These are phyloP conservation scores for Sebastes alutus DNA, from an alignment of 2,797 vertebrate genomes.

Conservation along the genomic window DNA sequence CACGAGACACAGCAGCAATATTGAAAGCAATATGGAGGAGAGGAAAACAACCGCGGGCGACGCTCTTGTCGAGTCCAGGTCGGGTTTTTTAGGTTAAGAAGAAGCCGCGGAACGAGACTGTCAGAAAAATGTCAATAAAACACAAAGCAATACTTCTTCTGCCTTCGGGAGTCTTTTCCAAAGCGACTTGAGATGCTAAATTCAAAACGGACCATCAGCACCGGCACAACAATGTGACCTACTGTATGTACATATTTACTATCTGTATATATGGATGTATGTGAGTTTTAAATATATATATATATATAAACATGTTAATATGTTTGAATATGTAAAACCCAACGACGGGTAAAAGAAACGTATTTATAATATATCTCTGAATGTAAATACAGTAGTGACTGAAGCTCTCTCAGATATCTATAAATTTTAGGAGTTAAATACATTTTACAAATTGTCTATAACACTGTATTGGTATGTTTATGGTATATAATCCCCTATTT, in stretches of 20 bases:
- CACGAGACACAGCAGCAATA: slow-evolving; percentile 25
- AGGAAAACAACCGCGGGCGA: not conserved
- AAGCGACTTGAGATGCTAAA: not conserved
- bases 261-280: slow-evolving; percentile 10
- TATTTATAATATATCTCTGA: slow-evolving; percentile 64
- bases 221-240: slow-evolving; percentile 16
- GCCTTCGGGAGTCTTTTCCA: slow-evolving; percentile 32
- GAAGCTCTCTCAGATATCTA: slow-evolving; percentile 26
- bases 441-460: slow-evolving; percentile 44
- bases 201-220: slow-evolving; percentile 9
- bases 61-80: not conserved
- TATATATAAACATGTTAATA: slow-evolving; percentile 40
- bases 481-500: slow-evolving; percentile 49
- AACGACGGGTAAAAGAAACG: not conserved
- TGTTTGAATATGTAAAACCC: slow-evolving; percentile 55
- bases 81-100: not conserved
- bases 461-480: slow-evolving; percentile 39
- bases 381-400: slow-evolving; percentile 61
- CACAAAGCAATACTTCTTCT: slow-evolving; percentile 63
- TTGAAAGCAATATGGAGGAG: slow-evolving; percentile 59
- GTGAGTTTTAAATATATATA: not conserved
- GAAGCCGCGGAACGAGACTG: not conserved
- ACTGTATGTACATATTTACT: slow-evolving; percentile 34
- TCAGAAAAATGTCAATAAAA: slow-evolving; percentile 37
- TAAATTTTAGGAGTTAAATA: slow-evolving; percentile 22